Base-by-base conservation (phyloP, 1,140 invertebrate species). In the Drosophila nannoptera region DNA sequence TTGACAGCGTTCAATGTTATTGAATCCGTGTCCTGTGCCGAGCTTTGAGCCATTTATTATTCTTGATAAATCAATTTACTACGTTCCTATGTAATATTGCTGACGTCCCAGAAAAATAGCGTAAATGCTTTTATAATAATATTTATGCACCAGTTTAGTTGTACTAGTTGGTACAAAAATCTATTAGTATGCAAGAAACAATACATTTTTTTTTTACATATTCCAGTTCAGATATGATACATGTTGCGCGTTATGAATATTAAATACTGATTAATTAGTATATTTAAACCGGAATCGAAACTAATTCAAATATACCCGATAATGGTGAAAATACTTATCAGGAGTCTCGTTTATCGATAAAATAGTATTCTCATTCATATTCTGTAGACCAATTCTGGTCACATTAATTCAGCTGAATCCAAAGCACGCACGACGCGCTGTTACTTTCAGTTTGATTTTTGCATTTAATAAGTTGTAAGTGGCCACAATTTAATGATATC, bases 1-100 rank as follows among this genome's bases (percentile, higher is more conserved):
- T 56, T 36, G 5, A 29, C 50, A 0, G 87, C 84, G 7, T 89
- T 76, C 11, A 69, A 81, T 16, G 56, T 70, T 8, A 88, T 89
- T 11, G 78, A 89, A 45, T 53, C 32, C 31, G 84, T 81, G 33
- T 66, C 84, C 29, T 74, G 35, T 33, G 48, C 62, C 32, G 48
- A 77, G 14, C 68, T 86, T 33, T 84, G 67, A 73, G 16, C 16
- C 4, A 16, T 29, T 9, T 46, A 6, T 8, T 45, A 60, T 54
- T 46, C 50, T 1, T 22, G 22, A 14, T 48, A 46, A 7, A 31
- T 14, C 22, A 68, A 62, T 66, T 50, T 6, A 16, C 48, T 62
- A 5, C 14, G 12, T 55, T 40, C 5, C 42, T 61, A 49, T 31
- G 12, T 63, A 40, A 42, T 69, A 53, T 63, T 63, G 43, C 43